Percentiles rank a stretch among this genome's conserved stretches.
Evolutionary conservation across 2,113 vertebrate species (phyloP).

Genomic region (Henicopernis longicauda): DNA sequence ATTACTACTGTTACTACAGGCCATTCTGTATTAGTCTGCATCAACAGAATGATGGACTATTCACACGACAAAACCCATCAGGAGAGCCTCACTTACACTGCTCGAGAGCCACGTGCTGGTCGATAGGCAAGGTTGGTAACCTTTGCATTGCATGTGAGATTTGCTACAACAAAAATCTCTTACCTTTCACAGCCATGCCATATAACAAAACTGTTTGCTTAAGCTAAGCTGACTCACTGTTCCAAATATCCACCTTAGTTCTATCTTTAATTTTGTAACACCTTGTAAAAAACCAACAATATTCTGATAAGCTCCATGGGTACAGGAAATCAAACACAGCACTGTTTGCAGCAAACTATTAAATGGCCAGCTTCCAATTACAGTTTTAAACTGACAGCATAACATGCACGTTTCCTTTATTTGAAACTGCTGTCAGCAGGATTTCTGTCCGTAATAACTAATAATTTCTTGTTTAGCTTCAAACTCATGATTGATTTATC

Average conservation of each 20-base stretch:
- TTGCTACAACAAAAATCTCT: not conserved
- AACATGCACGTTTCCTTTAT: slow-evolving; percentile 12
- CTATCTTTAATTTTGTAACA: slow-evolving; percentile 8
- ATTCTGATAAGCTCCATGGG: not conserved
- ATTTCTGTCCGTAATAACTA: slow-evolving; percentile 15
- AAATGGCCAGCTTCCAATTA: not conserved
- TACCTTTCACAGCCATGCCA: not conserved
- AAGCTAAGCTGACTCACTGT: not conserved
- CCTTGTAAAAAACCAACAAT: not conserved
- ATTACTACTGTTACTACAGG: not conserved
- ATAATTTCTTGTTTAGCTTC: slow-evolving; percentile 19
- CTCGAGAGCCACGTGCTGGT: not conserved
- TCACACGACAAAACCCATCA: not conserved
- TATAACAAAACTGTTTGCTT: not conserved
- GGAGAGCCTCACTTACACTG: not conserved
- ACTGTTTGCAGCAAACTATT: not conserved
- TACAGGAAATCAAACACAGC: slow-evolving; percentile 40
- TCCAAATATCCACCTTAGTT: not conserved
- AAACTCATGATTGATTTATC: not conserved
- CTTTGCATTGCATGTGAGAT: not conserved
- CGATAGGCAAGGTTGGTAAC: not conserved
- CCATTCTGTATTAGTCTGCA: not conserved
- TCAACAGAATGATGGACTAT: not conserved
- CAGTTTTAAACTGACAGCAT: not conserved
- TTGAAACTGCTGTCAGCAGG: slow-evolving; percentile 12